Evolutionary conservation across 2,888 invertebrate species (phyloP), one percentile per base, ranked within the genome.

Genomic region (Tanytarsus gracilentus): DNA sequence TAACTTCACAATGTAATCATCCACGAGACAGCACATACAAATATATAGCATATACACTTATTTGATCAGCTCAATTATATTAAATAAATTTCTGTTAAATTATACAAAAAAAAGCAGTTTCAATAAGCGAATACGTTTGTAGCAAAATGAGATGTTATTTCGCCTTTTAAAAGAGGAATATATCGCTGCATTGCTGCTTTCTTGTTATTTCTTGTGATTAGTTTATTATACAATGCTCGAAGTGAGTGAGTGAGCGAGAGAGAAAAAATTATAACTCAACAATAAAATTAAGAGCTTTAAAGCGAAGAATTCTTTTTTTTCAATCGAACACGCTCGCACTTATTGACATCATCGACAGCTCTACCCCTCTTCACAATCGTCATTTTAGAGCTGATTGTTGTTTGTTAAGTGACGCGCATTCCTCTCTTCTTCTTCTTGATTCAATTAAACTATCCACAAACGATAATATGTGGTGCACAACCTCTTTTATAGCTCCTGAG

Each of bases 31-130:
- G 36, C 4, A 53, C n/a, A 53, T 11, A 18, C 33, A 53, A 53
- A 53, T 53, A 40, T 33, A 40, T 39, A 33, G n/a, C n/a, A n/a
- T n/a, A n/a, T n/a, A n/a, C n/a, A n/a, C n/a, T n/a, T 55, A 39
- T 55, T 55, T 55, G 33, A 55, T 55, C 55, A 55, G 55, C 55
- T 55, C 55, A 55, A 55, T 55, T 55, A 55, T 55, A 55, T 55
- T 55, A 55, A 55, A 55, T 29, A 55, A 55, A 55, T 33, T 55
- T 55, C 55, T 55, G 55, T 55, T 55, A 55, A 55, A 55, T 55
- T 55, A 55, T 55, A 55, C 55, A 26, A 55, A 55, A 55, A 53
- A 53, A 36, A 51, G 5, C 16, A 51, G 16, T 29, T 55, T 55
- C 55, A 55, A 55, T 55, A 55, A 30, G 52, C 36, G 36, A n/a